Percentiles rank a stretch among this genome's conserved stretches.
Evolutionary conservation across 2,797 vertebrate species (phyloP).

Genomic region (Cossypha dichroa): DNA sequence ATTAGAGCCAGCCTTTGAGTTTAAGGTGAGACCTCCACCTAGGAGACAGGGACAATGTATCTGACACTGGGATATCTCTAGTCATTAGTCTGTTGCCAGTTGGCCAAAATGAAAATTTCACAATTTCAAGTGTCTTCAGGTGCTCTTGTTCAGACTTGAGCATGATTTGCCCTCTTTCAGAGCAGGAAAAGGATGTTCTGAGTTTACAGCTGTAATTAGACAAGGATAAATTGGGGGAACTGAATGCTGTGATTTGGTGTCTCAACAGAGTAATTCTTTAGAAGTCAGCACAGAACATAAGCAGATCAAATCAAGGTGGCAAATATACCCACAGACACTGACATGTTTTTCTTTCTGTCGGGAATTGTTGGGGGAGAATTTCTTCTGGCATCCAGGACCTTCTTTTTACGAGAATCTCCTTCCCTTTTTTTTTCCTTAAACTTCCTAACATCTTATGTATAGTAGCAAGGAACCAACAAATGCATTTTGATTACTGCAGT

Average conservation of each 20-base stretch:
- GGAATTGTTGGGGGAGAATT: background rate
- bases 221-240: background rate
- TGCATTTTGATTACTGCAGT: conserved; percentile 3
- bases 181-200: background rate
- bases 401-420: background rate
- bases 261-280: background rate
- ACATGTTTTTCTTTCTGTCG: background rate
- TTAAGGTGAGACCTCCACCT: background rate
- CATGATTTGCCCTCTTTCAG: background rate
- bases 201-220: background rate
- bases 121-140: background rate
- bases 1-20: background rate
- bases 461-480: conserved; percentile 11
- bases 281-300: background rate
- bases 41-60: background rate
- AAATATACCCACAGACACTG: background rate
- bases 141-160: background rate
- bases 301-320: background rate
- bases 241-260: background rate
- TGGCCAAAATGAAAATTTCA: background rate
- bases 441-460: conserved; percentile 5
- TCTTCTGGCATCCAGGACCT: background rate
- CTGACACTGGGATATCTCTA: background rate
- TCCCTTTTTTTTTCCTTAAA: background rate
- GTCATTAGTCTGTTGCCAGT: background rate